Evolutionary conservation across 1,140 invertebrate species (phyloP), one percentile per base, ranked within the genome.

Genomic region (Polypedilum pembai): DNA sequence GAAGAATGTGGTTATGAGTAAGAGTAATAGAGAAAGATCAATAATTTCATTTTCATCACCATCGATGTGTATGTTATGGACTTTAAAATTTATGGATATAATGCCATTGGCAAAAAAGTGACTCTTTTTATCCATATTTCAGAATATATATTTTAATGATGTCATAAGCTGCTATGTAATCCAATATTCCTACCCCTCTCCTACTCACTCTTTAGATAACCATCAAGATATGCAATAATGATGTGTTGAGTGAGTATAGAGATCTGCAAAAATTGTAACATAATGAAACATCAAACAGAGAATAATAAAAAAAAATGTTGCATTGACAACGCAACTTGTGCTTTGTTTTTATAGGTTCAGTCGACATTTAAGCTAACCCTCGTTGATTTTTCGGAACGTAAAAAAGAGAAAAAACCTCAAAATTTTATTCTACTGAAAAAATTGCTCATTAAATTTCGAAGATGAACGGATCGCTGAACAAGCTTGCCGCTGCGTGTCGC

Each of bases 221-320:
- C 24, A 33, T 33, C 24, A 33, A 33, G 24, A 33, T 33, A 33
- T 33, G 24, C 24, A 33, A 33, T 33, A 33, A 33, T 5, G 24
- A 33, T 33, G 24, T 33, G 24, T 33, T 33, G 24, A 33, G 24
- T 33, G 24, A 33, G 24, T 33, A 33, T 1, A 33, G 24, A 33
- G 24, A 33, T 33, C 24, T 33, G 24, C 24, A 56, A 56, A 56
- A 56, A 56, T n/a, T 56, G 12, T 56, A 18, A 18, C 65, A 21
- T 69, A 69, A 69, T 69, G 65, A 69, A 69, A 69, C 65, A 69
- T 69, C 65, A 69, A 69, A 69, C 65, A 69, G 17, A 33, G 24
- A 1, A 33, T 33, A 33, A 33, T 33, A 33, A 33, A 33, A 33
- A 33, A 33, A 5, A 3, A 33, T 33, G 24, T 33, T 33, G 24